phyloP scores from a whole-genome alignment of 2,888 invertebrate species.

The Tenthredo notha region DNA sequence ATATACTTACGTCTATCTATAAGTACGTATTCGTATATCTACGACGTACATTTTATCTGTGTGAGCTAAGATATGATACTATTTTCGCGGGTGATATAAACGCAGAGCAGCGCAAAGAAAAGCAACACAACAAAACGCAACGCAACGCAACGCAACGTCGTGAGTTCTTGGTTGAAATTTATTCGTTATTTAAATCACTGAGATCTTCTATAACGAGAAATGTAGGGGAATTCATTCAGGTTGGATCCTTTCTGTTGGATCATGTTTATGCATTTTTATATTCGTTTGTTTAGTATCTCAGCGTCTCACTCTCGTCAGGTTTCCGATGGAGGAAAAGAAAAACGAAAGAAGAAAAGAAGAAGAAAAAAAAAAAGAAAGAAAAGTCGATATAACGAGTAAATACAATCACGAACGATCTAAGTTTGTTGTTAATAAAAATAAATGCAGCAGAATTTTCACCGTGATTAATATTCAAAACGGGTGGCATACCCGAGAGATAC shows the following conservation, averaged over 20 bases:
- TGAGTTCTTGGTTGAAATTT: constrained; percentile 18
- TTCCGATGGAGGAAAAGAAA: background rate
- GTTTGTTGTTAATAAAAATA: constrained; percentile 9
- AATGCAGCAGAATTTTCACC: background rate
- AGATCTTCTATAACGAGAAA: constrained; percentile 16
- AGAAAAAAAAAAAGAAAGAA: background rate
- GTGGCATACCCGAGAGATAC: constrained; percentile 30
- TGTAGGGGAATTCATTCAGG: constrained; percentile 10
- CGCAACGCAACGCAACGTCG: background rate
- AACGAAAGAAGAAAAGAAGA: background rate
- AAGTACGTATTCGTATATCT: constrained; percentile 52
- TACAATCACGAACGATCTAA: background rate
- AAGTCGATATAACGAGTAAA: background rate
- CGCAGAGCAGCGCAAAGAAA: background rate
- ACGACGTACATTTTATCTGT: background rate
- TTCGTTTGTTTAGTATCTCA: constrained; percentile 6
- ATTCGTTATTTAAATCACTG: constrained; percentile 32
- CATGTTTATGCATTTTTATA: constrained; percentile 44
- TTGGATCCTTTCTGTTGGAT: background rate
- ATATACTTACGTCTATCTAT: background rate
- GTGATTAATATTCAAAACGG: constrained; percentile 38
- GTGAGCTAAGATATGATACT: constrained; percentile 2
- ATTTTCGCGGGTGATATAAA: constrained; percentile 9
- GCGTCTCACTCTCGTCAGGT: background rate
- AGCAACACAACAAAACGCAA: background rate